These are phyloP conservation scores for Lithophane leautieri DNA, from an alignment of 2,888 invertebrate species.

Conservation along the genomic window DNA sequence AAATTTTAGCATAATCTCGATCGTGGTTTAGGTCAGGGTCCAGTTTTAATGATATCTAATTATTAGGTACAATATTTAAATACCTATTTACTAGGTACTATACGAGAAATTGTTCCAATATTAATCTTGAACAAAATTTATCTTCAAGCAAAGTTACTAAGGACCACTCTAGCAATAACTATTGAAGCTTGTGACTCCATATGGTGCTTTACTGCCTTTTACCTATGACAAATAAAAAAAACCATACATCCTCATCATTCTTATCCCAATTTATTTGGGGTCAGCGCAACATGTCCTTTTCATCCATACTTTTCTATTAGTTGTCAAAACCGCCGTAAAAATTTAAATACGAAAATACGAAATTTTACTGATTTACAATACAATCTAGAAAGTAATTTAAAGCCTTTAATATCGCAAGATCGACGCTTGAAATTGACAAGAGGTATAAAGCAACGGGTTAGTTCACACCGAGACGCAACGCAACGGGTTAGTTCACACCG, in stretches of 20 bases:
- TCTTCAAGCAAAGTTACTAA: background rate
- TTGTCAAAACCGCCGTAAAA: no score
- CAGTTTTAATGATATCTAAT: background rate
- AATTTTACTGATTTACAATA: background rate
- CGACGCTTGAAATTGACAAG: background rate
- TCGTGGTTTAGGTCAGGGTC: background rate
- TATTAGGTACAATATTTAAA: background rate
- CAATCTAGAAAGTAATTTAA: background rate
- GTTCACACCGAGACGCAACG: no score
- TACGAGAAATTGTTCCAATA: background rate
- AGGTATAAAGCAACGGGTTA: background rate
- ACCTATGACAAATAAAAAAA: slow-evolving; percentile 4
- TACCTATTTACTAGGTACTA: background rate
- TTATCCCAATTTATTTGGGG: no score
- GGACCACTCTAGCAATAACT: slow-evolving; percentile 2
- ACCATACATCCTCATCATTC: no score
- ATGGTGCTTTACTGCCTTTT: background rate
- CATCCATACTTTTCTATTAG: no score
- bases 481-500: no score
- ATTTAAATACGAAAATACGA: no score
- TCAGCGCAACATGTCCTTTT: no score
- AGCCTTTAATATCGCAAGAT: background rate
- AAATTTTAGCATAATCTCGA: background rate
- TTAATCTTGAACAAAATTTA: background rate
- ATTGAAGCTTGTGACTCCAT: background rate